A percentile compares a stretch with the other conserved stretches of the same genome.
Evolutionary conservation across 2,888 invertebrate genomes (phyloP).

Genomic region (Pteria penguin): DNA sequence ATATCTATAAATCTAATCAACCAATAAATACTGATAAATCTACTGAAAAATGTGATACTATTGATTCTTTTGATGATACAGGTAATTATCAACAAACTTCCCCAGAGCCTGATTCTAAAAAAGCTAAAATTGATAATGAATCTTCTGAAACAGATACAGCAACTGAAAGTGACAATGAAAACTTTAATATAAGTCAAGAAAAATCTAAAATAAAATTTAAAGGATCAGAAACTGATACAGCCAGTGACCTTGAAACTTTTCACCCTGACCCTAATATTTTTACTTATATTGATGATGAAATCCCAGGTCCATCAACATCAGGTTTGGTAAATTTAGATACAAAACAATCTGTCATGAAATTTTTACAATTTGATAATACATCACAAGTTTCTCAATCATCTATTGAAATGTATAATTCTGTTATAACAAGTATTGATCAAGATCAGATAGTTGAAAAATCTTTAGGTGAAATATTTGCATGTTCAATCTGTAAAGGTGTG

Average conservation of each 20-base stretch:
- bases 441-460: background rate
- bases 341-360: too few relatives aligned
- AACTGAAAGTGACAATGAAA: too few relatives aligned
- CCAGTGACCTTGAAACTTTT: background rate
- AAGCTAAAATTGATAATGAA: background rate
- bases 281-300: background rate
- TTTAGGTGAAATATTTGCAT: background rate
- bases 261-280: background rate
- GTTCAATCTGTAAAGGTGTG: background rate
- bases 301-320: background rate
- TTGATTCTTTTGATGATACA: background rate
- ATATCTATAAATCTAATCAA: background rate
- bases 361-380: too few relatives aligned
- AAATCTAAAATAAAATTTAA: too few relatives aligned
- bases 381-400: background rate
- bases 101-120: too few relatives aligned
- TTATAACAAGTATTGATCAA: background rate
- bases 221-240: background rate
- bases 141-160: background rate
- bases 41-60: background rate
- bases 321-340: too few relatives aligned
- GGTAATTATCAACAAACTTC: too few relatives aligned
- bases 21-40: too few relatives aligned
- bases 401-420: background rate
- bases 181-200: too few relatives aligned